Conservation (phyloP, 1,140 invertebrate species). For the Camponotus vicinus region DNA sequence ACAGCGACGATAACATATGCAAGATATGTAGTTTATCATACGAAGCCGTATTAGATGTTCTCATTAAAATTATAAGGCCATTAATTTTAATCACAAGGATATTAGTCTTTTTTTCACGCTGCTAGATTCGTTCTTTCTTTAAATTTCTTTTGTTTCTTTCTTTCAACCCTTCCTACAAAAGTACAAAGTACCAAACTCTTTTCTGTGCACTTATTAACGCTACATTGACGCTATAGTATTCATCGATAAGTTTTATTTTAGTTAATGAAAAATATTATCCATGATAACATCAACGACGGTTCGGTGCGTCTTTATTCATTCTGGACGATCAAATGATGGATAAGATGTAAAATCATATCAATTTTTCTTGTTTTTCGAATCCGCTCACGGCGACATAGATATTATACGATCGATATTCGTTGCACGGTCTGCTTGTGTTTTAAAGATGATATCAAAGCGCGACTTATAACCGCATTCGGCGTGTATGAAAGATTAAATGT, state of each 20-base stretch:
- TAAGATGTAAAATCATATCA: neutral
- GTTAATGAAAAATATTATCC: neutral
- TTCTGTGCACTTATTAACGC: neutral
- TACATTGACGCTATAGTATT: neutral
- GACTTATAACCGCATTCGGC: neutral
- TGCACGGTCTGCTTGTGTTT: neutral
- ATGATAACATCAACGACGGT: neutral
- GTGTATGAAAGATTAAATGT: neutral
- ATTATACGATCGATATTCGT: slow-evolving; percentile 26
- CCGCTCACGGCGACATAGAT: neutral
- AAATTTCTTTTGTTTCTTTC: slow-evolving; percentile 22
- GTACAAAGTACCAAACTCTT: neutral
- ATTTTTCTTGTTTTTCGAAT: slow-evolving; percentile 27
- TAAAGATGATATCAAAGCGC: neutral
- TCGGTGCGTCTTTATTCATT: neutral
- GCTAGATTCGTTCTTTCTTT: neutral
- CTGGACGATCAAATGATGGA: neutral
- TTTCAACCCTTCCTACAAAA: neutral
- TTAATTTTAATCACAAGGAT: neutral
- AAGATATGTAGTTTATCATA: neutral
- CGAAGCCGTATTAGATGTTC: neutral
- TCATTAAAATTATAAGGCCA: slow-evolving; percentile 1
- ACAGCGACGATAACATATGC: neutral
- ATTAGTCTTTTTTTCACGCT: neutral
- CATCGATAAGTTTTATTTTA: neutral